Evolutionary conservation across 2,113 vertebrate species (phyloP), one percentile per base, ranked within the genome.

Genomic region (Tenebrosternarchus preto): DNA sequence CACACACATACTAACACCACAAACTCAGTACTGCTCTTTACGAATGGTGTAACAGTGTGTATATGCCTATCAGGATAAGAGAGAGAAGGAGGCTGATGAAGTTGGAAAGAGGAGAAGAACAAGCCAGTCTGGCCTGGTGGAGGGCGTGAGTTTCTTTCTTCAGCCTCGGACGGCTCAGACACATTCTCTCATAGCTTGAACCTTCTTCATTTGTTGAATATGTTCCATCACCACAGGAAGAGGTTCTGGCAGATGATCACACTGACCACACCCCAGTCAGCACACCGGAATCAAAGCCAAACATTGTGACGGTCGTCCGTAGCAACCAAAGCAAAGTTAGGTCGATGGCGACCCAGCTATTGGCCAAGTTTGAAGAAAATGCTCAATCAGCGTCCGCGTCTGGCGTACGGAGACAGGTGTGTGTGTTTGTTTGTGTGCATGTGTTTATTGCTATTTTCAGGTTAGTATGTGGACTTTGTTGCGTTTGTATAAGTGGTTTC

Each of bases 341-440:
- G 77, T 93, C 94, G 74, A 95, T 98, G 93, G 95, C 97, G 39
- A 95, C 93, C 36, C 96, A 95, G 85, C 92, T 99, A 19, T 92
- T 97, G 89, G 95, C 96, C 66, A 98, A 96, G 83, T 94, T 98
- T 66, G 95, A 96, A 27, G 93, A 95, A 86, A 94, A 92, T 0
- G 89, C 92, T 0, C 90, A 93, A 0, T 80, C 86, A 0, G 90
- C 89, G 2, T 92, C 93, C 59, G 80, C 90, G 0, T 86, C 85
- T 36, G 29, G 92, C 53, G 75, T 63, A 84, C 77, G 80, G 24
- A 77, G 82, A 84, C 86, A 87, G 86, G 83, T 85, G 36, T 79
- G 56, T 70, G 59, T 69, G 36, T 56, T 4, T 66, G 29, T 55
- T 29, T 22, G 25, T 72, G 27, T 25, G 36, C 64, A 31, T 56